Evolutionary conservation across 1,140 invertebrate genomes (phyloP).

Genomic region (Reticulitermes speratus): DNA sequence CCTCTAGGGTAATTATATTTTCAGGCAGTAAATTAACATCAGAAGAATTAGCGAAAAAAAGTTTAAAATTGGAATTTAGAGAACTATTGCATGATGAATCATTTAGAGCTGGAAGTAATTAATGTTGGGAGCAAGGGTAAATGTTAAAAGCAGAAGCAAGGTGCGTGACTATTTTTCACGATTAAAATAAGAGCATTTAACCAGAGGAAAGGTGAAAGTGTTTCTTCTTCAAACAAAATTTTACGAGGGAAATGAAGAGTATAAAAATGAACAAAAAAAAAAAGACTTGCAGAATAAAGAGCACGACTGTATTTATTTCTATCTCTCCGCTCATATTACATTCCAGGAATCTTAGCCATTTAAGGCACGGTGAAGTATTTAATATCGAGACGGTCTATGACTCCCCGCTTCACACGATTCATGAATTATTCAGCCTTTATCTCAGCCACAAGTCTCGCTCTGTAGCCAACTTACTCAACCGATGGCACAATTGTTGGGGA

Average conservation of each 20-base stretch:
- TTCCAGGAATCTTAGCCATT: not conserved
- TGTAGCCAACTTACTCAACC: not conserved
- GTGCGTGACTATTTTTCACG: not conserved
- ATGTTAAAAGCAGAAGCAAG: not conserved
- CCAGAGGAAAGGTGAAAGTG: not conserved
- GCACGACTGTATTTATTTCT: not conserved
- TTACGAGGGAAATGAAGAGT: not conserved
- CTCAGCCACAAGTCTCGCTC: not conserved
- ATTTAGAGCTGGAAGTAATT: not conserved
- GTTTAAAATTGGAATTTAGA: not conserved
- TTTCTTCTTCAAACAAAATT: not conserved
- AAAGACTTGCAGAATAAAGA: not conserved
- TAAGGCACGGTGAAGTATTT: not conserved
- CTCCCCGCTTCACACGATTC: not conserved
- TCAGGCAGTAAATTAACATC: not conserved
- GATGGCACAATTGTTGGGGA: not conserved
- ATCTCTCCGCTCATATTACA: not conserved
- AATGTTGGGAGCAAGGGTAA: not conserved
- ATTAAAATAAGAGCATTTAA: not conserved
- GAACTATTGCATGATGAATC: not conserved
- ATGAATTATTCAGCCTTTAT: not conserved
- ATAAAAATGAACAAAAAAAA: not conserved
- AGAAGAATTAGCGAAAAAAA: not conserved
- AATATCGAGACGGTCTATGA: not conserved
- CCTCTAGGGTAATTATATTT: no score